Evolutionary conservation across 2,888 invertebrate genomes (phyloP).

Genomic region (Encarsia formosa): DNA sequence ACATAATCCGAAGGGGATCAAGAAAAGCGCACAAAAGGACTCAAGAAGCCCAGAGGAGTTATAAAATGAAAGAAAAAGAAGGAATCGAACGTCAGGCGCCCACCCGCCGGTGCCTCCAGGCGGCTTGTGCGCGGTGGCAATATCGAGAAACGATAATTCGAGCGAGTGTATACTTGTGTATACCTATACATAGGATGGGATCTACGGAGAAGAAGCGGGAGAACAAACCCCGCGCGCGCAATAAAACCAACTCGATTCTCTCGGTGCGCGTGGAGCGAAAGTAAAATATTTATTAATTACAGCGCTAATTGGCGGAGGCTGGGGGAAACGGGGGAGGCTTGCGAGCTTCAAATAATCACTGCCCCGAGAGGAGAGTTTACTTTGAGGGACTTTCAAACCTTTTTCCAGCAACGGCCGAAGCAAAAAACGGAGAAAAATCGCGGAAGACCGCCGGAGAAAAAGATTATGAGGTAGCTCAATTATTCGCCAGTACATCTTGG

Average conservation of each 20-base stretch:
- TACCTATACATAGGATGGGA: background rate
- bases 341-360: constrained; percentile 15
- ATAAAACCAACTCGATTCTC: constrained; percentile 18
- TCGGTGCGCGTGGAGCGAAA: constrained; percentile 17
- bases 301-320: constrained; percentile 34
- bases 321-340: background rate
- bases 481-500: constrained; percentile 4
- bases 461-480: constrained; percentile 11
- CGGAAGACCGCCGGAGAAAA: background rate
- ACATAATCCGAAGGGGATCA: background rate
- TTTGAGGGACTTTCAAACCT: constrained; percentile 28
- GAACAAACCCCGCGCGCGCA: constrained; percentile 15
- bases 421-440: background rate
- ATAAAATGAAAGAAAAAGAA: constrained; percentile 1
- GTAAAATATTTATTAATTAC: constrained; percentile 44
- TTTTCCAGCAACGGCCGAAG: background rate
- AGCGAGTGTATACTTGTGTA: constrained; percentile 16
- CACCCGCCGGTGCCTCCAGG: no score
- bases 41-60: background rate
- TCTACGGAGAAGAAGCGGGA: constrained; percentile 24
- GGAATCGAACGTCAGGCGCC: background rate
- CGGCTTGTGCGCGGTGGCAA: background rate
- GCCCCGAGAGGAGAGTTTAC: constrained; percentile 7
- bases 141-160: constrained; percentile 24
- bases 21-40: constrained; percentile 5